Evolutionary conservation across 2,113 vertebrate species (phyloP).

Genomic region (Elaphurus davidianus): DNA sequence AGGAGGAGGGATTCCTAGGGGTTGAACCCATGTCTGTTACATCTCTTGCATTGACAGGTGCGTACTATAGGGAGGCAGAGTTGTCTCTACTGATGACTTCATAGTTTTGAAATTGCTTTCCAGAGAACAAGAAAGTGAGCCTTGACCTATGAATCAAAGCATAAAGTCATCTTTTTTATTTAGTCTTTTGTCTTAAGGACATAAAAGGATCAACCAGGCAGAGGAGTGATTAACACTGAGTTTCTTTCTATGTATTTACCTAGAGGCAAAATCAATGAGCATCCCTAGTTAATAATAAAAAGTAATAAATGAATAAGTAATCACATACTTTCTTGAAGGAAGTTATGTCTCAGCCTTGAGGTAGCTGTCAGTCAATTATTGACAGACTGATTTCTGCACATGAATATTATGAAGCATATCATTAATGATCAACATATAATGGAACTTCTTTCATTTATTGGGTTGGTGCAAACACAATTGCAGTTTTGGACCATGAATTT

Average conservation of each 20-base stretch:
- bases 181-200: background rate
- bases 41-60: background rate
- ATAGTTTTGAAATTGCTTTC: background rate
- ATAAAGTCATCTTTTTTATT: background rate
- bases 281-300: background rate
- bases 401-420: background rate
- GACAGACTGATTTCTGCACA: background rate
- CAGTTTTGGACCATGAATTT: background rate
- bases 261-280: background rate
- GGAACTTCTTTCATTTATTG: background rate
- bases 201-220: background rate
- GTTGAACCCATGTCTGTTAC: background rate
- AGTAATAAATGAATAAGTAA: slow-evolving; percentile 13
- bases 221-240: background rate
- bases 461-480: background rate
- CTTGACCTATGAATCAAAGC: background rate
- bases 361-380: background rate
- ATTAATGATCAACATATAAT: background rate
- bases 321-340: background rate
- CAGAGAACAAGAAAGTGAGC: background rate
- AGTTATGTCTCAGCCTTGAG: background rate
- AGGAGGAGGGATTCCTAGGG: background rate
- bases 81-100: background rate
- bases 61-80: rapidly evolving
- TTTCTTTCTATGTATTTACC: slow-evolving; percentile 2